phyloP scores from a whole-genome alignment of 2,113 vertebrate species.

The Plotosus lineatus region DNA sequence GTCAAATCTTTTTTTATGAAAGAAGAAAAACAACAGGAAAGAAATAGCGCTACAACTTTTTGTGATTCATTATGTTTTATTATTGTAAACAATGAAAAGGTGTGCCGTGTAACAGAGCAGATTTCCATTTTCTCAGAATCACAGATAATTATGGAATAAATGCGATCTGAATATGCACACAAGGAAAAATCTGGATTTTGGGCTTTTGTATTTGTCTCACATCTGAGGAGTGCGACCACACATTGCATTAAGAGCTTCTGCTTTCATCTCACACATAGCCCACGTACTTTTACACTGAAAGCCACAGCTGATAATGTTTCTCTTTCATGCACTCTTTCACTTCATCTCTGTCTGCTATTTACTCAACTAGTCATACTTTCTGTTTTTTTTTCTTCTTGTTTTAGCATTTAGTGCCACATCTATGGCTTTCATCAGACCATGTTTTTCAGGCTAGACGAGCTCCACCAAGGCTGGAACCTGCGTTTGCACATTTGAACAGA shows the following conservation, averaged over 20 bases:
- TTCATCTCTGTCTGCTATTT: conserved; percentile 16
- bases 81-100: conserved; percentile 14
- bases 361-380: not conserved
- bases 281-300: conserved; percentile 57
- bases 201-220: conserved; percentile 47
- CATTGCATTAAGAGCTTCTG: conserved; percentile 45
- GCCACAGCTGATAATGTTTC: conserved; percentile 57
- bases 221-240: conserved; percentile 38
- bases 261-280: conserved; percentile 49
- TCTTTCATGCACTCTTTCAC: conserved; percentile 51
- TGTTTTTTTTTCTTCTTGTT: conserved; percentile 3
- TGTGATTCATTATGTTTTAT: not conserved
- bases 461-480: not conserved
- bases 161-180: not conserved
- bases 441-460: not conserved
- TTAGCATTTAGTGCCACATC: not conserved
- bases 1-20: not conserved
- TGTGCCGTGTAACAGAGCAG: not conserved
- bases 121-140: not conserved
- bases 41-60: not conserved
- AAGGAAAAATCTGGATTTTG: conserved; percentile 28
- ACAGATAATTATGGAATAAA: not conserved
- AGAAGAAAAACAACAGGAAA: not conserved
- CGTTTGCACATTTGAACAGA: conserved; percentile 3
- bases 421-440: conserved; percentile 1